Evolutionary conservation across 2,113 vertebrate genomes (phyloP).

Genomic region (Sula dactylatra): DNA sequence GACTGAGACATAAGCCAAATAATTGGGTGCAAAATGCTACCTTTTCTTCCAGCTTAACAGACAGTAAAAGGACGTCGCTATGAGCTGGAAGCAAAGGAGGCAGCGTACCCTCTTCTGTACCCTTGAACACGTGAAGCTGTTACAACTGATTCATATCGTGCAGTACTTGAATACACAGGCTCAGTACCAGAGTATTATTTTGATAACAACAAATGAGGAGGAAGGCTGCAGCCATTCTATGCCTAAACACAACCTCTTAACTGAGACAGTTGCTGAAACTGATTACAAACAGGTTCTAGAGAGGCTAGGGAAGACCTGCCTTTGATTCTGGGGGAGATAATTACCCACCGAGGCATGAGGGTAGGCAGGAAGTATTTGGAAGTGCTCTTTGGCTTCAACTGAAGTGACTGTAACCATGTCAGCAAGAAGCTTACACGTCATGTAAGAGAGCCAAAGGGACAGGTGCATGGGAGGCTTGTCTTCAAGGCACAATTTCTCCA

Average conservation of each 20-base stretch:
- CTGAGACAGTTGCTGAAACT: background rate
- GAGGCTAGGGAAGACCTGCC: background rate
- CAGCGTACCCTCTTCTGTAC: background rate
- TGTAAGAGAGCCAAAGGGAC: background rate
- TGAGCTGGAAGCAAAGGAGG: background rate
- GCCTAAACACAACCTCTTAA: background rate
- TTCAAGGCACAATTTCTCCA: background rate
- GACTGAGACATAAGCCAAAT: background rate
- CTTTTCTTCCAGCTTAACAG: background rate
- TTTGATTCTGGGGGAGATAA: background rate
- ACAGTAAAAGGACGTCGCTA: background rate
- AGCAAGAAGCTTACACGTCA: background rate
- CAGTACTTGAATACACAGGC: background rate
- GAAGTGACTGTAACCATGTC: background rate
- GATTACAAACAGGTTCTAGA: background rate
- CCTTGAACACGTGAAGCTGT: background rate
- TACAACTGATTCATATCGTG: rapidly evolving
- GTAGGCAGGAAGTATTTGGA: background rate
- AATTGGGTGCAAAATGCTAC: background rate
- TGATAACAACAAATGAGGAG: background rate
- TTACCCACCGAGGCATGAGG: background rate
- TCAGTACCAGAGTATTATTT: no score
- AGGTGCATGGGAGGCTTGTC: background rate
- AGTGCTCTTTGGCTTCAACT: background rate
- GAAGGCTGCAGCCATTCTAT: background rate